phyloP scores from a whole-genome alignment of 2,888 invertebrate species.

The Calameuta filiformis region DNA sequence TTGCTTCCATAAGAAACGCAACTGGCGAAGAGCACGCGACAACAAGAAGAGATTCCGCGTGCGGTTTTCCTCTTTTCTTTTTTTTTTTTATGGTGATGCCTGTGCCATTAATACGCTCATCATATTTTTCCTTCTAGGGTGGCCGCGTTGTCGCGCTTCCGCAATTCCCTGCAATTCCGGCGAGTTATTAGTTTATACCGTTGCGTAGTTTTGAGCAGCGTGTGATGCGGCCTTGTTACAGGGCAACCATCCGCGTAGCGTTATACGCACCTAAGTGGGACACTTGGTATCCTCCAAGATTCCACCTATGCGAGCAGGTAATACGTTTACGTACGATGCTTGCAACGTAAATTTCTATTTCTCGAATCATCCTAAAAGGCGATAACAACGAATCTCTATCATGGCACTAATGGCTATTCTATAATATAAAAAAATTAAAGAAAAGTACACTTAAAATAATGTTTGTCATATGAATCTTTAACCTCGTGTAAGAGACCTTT shows the following conservation, averaged over 20 bases:
- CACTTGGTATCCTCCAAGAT: conserved; percentile 61
- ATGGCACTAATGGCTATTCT: not conserved
- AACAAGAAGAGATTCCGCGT: not conserved
- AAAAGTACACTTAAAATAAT: not conserved
- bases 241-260: conserved; percentile 51
- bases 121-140: not conserved
- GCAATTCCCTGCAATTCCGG: not conserved
- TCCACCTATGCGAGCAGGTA: conserved; percentile 41
- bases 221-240: conserved; percentile 40
- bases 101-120: not conserved
- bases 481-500: not conserved
- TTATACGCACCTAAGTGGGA: conserved; percentile 55
- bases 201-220: conserved; percentile 48
- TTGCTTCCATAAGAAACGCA: not conserved
- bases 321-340: conserved; percentile 25
- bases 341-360: conserved; percentile 60
- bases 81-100: not conserved
- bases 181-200: conserved; percentile 34
- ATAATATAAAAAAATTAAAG: not conserved
- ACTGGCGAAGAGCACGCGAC: not conserved
- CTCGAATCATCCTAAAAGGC: conserved; percentile 45
- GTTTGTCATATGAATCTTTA: not conserved
- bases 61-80: not conserved
- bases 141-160: not conserved
- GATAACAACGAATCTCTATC: not conserved